Evolutionary conservation across 2,888 invertebrate species (phyloP), one percentile per base, ranked within the genome.

Genomic region (Phymatocera aterrima): DNA sequence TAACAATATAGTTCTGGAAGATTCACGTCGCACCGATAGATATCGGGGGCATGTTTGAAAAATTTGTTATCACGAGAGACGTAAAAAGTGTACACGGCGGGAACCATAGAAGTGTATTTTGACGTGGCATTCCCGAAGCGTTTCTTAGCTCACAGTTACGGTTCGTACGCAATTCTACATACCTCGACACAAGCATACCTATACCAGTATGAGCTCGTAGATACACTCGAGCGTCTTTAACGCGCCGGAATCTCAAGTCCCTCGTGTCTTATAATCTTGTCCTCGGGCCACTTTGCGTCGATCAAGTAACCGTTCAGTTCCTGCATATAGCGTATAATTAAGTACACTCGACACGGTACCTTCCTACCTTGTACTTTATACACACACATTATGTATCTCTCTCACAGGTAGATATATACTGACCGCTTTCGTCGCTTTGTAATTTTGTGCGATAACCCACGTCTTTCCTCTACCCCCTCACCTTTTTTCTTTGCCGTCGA

Each of bases 261-360:
- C 61, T 37, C 37, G 61, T 64, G 61, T 37, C 61, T 64, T 31
- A 34, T 64, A 64, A 64, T 64, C 61, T 64, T 64, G 15, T 64
- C 37, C 37, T 64, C 34, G n/a, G 34, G 61, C 61, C 61, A 64
- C 61, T 64, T 64, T 64, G 34, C 61, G 37, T 37, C 61, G 37
- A 64, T 64, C 37, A 57, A 64, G 61, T 64, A 64, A 64, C 61
- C 37, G 61, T 64, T 64, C 34, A 37, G 61, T 37, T 37, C 61
- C 34, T 64, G 31, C 61, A 64, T 64, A 37, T 31, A 31, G 61
- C 37, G 61, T 64, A 64, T 64, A 37, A 64, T 64, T 37, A 64
- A 64, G 61, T 64, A 64, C 34, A 64, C 61, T 37, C 37, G 34
- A n/a, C n/a, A 37, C 61, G 61, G 61, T 64, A 64, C 37, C n/a